Percentiles rank a stretch among this genome's conserved stretches.
Conservation (phyloP, 2,113 vertebrate genomes). For the Solea solea region DNA sequence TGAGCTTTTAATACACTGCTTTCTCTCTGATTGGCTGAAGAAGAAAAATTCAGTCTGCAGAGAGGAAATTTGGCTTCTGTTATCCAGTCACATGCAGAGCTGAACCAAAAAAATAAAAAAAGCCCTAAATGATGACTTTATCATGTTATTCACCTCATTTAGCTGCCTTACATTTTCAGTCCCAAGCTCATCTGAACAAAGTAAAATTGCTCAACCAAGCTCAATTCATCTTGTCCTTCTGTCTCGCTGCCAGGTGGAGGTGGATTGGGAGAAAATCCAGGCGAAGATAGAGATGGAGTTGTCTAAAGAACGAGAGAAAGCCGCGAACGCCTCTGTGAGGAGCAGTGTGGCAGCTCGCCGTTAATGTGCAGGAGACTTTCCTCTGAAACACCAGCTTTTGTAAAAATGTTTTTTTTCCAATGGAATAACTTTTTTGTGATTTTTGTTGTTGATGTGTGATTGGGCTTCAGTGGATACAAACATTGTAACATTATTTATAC, state of each 20-base stretch:
- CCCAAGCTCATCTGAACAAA: slow-evolving; percentile 1
- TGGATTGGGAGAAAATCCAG: slow-evolving; percentile 97
- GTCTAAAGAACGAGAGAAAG: slow-evolving; percentile 87
- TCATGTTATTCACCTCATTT: neutral
- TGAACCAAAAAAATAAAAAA: neutral
- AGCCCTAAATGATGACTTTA: neutral
- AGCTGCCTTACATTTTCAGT: slow-evolving; percentile 21
- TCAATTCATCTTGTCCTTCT: slow-evolving; percentile 25
- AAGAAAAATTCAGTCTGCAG: neutral
- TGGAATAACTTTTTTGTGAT: no score
- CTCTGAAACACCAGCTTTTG: neutral
- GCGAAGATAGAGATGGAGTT: slow-evolving; percentile 96
- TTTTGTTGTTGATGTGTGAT: no score
- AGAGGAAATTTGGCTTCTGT: neutral
- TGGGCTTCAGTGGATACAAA: no score
- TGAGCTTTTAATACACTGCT: slow-evolving; percentile 11
- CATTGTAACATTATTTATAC: no score
- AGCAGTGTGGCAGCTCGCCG: slow-evolving; percentile 66
- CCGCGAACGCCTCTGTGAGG: slow-evolving; percentile 76
- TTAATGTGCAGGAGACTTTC: slow-evolving; percentile 45
- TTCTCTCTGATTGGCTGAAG: slow-evolving; percentile 4
- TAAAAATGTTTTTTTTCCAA: no score
- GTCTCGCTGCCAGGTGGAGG: slow-evolving; percentile 86
- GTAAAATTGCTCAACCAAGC: slow-evolving; percentile 10
- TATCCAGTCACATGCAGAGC: neutral